Percentiles rank a stretch among this genome's conserved stretches.
These are phyloP conservation scores for Lagopus muta DNA, from an alignment of 2,113 vertebrate species.

Conservation along the genomic window DNA sequence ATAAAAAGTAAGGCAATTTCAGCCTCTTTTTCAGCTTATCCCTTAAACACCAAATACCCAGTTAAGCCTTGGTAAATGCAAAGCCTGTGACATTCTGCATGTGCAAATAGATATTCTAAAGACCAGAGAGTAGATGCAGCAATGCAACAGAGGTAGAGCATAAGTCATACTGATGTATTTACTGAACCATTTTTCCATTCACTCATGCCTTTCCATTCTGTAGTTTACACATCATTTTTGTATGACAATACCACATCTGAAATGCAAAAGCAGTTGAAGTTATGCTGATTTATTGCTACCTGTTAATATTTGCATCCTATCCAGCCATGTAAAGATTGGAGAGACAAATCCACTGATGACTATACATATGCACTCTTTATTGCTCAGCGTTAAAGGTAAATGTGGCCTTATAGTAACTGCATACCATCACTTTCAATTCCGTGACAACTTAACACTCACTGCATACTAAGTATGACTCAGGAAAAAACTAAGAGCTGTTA, in stretches of 20 bases:
- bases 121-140: background rate
- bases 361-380: background rate
- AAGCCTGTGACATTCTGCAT: background rate
- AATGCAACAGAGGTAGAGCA: background rate
- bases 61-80: background rate
- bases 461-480: background rate
- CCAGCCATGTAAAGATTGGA: background rate
- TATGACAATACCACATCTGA: background rate
- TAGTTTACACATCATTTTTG: background rate
- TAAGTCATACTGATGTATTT: background rate
- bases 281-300: background rate
- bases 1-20: background rate
- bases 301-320: background rate
- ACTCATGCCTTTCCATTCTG: background rate
- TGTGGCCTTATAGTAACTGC: background rate
- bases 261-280: background rate
- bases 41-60: background rate
- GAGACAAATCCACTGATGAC: background rate
- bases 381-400: background rate
- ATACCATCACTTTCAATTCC: background rate
- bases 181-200: background rate
- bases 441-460: background rate
- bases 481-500: background rate
- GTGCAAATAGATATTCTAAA: background rate
- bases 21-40: background rate